phyloP scores from a whole-genome alignment of 2,888 invertebrate species.

The Cerceris rybyensis region DNA sequence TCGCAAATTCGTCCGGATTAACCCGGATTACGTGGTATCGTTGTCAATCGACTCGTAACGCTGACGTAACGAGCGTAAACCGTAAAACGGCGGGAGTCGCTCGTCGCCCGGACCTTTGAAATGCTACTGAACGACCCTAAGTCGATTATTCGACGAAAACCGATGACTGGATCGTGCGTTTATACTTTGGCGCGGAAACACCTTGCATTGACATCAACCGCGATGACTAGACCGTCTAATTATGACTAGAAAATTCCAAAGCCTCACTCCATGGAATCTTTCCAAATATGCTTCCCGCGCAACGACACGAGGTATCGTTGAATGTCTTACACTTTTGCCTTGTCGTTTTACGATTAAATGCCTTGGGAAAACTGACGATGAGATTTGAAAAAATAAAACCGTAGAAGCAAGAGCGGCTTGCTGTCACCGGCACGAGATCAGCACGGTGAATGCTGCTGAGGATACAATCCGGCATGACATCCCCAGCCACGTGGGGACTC shows the following conservation, averaged over 20 bases:
- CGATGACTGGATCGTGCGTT: neutral
- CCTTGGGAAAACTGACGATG: neutral
- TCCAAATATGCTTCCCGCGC: conserved; percentile 27
- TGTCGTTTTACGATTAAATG: neutral
- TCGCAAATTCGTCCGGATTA: conserved; percentile 31
- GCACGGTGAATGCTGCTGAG: conserved; percentile 71
- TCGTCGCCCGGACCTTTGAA: neutral
- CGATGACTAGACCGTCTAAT: conserved; percentile 6
- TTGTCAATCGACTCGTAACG: conserved; percentile 24
- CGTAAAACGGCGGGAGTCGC: neutral
- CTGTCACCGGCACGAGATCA: conserved; percentile 72
- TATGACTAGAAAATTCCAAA: neutral
- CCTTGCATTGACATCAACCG: neutral
- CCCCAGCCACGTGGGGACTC: conserved; percentile 76
- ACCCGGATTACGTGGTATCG: conserved; percentile 46
- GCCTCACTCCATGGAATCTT: conserved; percentile 41
- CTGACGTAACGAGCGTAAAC: conserved; percentile 36
- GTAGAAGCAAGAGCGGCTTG: conserved; percentile 28
- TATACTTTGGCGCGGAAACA: conserved; percentile 8
- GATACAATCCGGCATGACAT: conserved; percentile 66
- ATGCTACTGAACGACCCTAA: neutral
- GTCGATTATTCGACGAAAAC: neutral
- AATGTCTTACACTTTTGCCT: neutral
- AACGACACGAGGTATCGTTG: no score
- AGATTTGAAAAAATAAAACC: conserved; percentile 18